Evolutionary conservation across 2,113 vertebrate species (phyloP), one percentile per base, ranked within the genome.

Genomic region (Hemiprocne comata): DNA sequence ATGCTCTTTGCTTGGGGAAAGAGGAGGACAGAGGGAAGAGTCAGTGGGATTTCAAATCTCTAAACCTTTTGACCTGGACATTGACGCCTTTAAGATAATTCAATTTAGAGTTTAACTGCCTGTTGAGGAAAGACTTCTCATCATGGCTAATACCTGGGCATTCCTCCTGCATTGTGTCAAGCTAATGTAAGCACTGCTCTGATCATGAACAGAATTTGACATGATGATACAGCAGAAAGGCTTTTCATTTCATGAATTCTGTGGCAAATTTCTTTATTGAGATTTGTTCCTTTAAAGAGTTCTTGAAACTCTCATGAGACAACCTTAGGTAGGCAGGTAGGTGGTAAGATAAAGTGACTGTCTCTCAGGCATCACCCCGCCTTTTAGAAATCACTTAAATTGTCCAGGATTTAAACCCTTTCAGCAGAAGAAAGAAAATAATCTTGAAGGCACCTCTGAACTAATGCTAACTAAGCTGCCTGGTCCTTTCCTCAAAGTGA

Each of bases 381-480:
- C 74, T 58, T 71, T 57, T 46, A 83, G 74, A 94, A 95, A 89
- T 75, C 21, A 66, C n/a, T 85, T 74, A 6, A 65, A 3, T 33
- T 71, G 44, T 29, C 62, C 54, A 33, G 46, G 91, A 46, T 85
- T 92, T 76, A 87, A 91, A 58, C 11, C 18, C 34, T 79, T 92
- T 58, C 17, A 21, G 17, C 17, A 72, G 48, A 23, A 91, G 31
- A 88, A 76, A 66, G 50, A 92, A 96, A 95, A 91, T 33, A 73
- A 94, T 84, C 85, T 91, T 82, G 81, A 96, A 94, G 64, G 38
- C 38, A 76, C 13, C 40, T 81, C 61, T 90, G 90, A 91, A 85
- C 92, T 77, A 93, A 93, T 77, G 70, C 58, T 89, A 94, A 79
- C 24, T 69, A 85, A 79, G 42, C 78, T 94, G 55, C 67, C 75